A percentile compares a stretch with the other conserved stretches of the same genome.
Conservation (phyloP, 1,140 invertebrate genomes). For the Diorhabda elongata region DNA sequence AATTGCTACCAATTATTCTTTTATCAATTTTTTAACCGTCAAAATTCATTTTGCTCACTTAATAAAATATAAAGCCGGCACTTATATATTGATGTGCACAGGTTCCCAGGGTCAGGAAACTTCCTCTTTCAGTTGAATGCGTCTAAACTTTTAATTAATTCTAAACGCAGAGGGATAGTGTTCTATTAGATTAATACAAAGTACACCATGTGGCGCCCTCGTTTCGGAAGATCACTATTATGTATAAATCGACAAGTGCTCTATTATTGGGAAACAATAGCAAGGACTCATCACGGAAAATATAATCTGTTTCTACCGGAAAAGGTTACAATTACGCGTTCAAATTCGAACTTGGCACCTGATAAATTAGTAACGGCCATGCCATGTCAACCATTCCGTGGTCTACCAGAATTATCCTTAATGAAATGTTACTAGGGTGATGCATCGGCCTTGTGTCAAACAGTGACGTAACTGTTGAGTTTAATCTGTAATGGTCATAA, state of each 20-base stretch:
- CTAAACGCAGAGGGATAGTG: conserved; percentile 35
- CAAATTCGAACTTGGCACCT: conserved; percentile 34
- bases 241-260: conserved; percentile 37
- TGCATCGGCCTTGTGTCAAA: not conserved
- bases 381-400: conserved; percentile 24
- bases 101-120: conserved; percentile 13
- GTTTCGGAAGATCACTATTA: conserved; percentile 25
- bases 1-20: too few species aligned
- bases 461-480: not conserved
- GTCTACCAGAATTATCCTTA: conserved; percentile 25
- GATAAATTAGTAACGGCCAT: conserved; percentile 34
- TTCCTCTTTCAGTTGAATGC: conserved; percentile 15
- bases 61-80: not conserved
- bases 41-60: too few species aligned
- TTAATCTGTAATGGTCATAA: too few species aligned
- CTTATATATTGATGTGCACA: not conserved
- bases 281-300: conserved; percentile 33
- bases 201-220: conserved; percentile 36
- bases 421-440: conserved; percentile 5
- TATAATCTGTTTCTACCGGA: conserved; percentile 31
- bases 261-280: conserved; percentile 38
- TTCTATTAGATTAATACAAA: conserved; percentile 38
- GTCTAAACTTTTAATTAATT: conserved; percentile 39
- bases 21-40: too few species aligned
- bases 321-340: conserved; percentile 33